These are phyloP conservation scores for Laspeyria flexula DNA, from an alignment of 2,888 invertebrate genomes.

Conservation along the genomic window DNA sequence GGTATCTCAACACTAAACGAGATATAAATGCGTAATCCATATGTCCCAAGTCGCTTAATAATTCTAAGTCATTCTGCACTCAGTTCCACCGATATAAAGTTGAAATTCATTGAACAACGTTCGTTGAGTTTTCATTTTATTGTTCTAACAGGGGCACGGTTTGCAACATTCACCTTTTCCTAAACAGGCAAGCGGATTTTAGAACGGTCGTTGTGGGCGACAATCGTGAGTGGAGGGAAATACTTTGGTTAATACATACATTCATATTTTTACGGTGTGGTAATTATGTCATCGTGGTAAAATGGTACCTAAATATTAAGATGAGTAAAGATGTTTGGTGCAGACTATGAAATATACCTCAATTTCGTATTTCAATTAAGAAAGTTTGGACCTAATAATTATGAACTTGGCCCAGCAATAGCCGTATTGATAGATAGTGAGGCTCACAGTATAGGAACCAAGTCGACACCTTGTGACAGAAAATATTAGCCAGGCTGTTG, in stretches of 20 bases:
- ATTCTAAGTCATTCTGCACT: conserved; percentile 36
- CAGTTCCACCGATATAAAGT: conserved; percentile 22
- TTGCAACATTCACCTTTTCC: conserved; percentile 85
- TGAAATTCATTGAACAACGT: conserved; percentile 18
- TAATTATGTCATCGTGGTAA: conserved; percentile 1
- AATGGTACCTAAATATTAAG: not conserved
- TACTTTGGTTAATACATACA: conserved; percentile 44
- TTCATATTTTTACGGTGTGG: conserved; percentile 7
- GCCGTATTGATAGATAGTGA: too few relatives aligned
- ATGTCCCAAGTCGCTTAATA: conserved; percentile 41
- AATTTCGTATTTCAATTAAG: too few relatives aligned
- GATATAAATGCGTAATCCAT: conserved; percentile 41
- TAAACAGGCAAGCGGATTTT: conserved; percentile 84
- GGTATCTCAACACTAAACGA: conserved; percentile 72
- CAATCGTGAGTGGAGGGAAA: conserved; percentile 61
- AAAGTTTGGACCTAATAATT: too few relatives aligned
- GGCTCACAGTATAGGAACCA: too few relatives aligned
- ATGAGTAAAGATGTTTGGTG: not conserved
- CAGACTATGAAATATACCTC: too few relatives aligned
- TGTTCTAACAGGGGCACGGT: conserved; percentile 54
- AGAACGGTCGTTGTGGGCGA: conserved; percentile 78
- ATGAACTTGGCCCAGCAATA: too few relatives aligned
- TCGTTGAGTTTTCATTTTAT: conserved; percentile 29
- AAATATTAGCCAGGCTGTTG: too few relatives aligned
- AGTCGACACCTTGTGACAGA: too few relatives aligned